A percentile compares a stretch with the other conserved stretches of the same genome.
phyloP scores from a whole-genome alignment of 2,797 vertebrate genomes.

The Okamejei kenojei region DNA sequence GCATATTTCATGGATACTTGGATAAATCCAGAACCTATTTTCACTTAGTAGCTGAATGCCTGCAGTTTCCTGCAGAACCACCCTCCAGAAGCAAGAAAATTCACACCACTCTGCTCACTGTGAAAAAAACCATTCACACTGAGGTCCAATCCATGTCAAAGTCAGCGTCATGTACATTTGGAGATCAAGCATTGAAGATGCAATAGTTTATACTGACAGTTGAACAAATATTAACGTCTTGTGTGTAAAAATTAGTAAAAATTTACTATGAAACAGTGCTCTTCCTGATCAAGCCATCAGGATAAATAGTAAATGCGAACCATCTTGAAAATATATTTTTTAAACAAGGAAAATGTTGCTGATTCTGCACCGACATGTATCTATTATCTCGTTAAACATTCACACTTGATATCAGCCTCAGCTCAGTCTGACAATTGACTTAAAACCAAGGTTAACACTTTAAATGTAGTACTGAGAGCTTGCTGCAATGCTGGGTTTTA shows the following conservation, averaged over 20 bases:
- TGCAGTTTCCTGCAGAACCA: too few relatives aligned
- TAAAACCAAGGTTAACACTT: neutral
- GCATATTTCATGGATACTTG: too few relatives aligned
- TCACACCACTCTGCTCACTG: neutral
- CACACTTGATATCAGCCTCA: neutral
- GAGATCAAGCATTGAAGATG: neutral
- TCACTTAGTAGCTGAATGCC: too few relatives aligned
- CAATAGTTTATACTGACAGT: neutral
- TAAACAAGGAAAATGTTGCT: neutral
- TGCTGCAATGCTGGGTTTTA: neutral
- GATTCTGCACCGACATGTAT: neutral
- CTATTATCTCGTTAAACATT: neutral
- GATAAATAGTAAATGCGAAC: neutral
- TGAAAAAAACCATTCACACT: neutral
- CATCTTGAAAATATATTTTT: neutral
- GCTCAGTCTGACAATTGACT: neutral
- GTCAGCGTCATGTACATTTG: neutral
- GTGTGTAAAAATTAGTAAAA: neutral
- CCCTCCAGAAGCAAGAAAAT: too few relatives aligned
- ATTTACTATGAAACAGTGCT: neutral
- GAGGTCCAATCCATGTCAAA: neutral
- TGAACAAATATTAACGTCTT: slow-evolving; percentile 18
- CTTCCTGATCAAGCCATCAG: neutral
- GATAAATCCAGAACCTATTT: too few relatives aligned
- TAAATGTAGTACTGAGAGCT: neutral